Evolutionary conservation across 2,113 vertebrate genomes (phyloP), one percentile per base, ranked within the genome.

Genomic region (Machaerirhynchus nigripectus): DNA sequence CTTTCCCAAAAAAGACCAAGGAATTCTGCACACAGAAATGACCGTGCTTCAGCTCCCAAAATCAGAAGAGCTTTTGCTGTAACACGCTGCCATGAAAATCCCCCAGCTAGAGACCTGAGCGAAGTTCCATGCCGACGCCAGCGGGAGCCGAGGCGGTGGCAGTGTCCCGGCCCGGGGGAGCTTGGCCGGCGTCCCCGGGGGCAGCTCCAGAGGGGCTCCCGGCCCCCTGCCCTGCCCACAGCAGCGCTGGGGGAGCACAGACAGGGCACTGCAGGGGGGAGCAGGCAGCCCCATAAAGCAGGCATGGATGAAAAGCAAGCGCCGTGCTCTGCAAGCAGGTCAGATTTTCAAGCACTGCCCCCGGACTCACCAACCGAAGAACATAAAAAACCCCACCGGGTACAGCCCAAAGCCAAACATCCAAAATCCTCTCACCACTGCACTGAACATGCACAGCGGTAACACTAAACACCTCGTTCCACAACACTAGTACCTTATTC

Each of bases 101-200:
- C 19, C 21, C 49, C 26, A 1, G 11, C 23, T 4, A 28, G 20
- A 47, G 82, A 50, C 4, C 2, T 0, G 40, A 53, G 84, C 19
- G 2, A 27, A 88, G 50, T 7, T 46, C n/a, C 77, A 11, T 1
- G 5, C 5, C 31, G 15, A 3, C 2, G 27, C 2, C 26, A 53
- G 71, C 11, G 0, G 61, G 68, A 53, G 64, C 49, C 2, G 2
- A 27, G 61, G n/a, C 4, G 0, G 3, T 1, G 1, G 82, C 8
- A 4, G 30, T 0, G 47, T 7, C 42, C 78, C 22, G 3, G 39
- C 12, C 5, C 8, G 1, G 56, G 31, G 53, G 42, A 31, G 59
- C 74, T 0, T 57, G 39, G 57, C 60, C 24, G 60, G 52, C 3
- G 7, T 1, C 20, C 42, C 42, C 17, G 0, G 0, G 7, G 52